Evolutionary conservation across 2,797 vertebrate species (phyloP), one percentile per base, ranked within the genome.

Genomic region (Enteromius afrohamiltoni): DNA sequence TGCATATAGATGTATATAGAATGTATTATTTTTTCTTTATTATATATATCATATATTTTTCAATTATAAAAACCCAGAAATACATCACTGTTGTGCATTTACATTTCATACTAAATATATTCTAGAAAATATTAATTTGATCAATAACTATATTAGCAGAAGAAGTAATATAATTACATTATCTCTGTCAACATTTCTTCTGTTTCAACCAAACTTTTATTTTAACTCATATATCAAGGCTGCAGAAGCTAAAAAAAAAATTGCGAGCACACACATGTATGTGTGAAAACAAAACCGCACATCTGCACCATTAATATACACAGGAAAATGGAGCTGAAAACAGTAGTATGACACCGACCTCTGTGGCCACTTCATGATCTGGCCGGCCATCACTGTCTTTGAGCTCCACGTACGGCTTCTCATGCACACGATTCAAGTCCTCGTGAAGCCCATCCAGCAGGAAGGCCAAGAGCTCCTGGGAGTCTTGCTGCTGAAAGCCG

Each of bases 401-500:
- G 84, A 99, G 95, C 83, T 99, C 98, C 60, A 99, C 98, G 0
- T 99, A 99, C 0, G 98, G 98, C 85, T 99, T 99, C 75, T 99
- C 98, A 2, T 99, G 98, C 77, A 99, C 98, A 42, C 98, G 92
- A 90, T 99, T 99, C 49, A 99, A 94, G 89, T 99, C 98, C 92
- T 99, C 98, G 4, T 99, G 98, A 14, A 99, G 97, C 26, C 98
- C 97, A 78, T 99, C 98, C 86, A 99, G 93, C 68, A 99, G 95
- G 90, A 99, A 99, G 29, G 98, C 98, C 78, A 99, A 92, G 47
- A 99, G 96, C 91, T 99, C 98, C 91, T 99, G 98, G 0, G 98
- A 99, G 88, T 99, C 98, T 92, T 99, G 98, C 89, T 99, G 98
- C 79, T 99, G 98, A 91, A 99, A 99, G 65, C 97, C 98, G 49